These are phyloP conservation scores for Trigoniulus corallinus DNA, from an alignment of 1,140 invertebrate species.

Conservation along the genomic window DNA sequence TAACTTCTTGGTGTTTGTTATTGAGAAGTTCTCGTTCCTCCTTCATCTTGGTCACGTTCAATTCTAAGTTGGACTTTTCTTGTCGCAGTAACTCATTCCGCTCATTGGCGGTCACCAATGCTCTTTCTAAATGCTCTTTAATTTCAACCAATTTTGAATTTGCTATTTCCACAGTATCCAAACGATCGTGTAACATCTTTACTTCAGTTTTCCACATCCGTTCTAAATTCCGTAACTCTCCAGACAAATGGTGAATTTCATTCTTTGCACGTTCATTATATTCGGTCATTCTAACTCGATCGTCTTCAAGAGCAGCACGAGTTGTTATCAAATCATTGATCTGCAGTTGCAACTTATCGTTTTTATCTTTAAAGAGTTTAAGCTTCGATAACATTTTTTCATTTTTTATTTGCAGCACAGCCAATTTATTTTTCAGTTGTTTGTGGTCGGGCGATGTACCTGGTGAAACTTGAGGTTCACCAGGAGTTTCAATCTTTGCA, in stretches of 20 bases:
- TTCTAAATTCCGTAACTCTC: not conserved
- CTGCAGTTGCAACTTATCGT: constrained; percentile 19
- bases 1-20: not conserved
- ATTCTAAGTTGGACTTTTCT: constrained; percentile 4
- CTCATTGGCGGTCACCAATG: not conserved
- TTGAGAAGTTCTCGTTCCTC: not conserved
- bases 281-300: not conserved
- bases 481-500: not conserved
- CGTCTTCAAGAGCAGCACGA: not conserved
- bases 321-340: constrained; percentile 4
- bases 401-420: constrained; percentile 19
- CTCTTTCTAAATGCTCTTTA: not conserved
- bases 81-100: not conserved
- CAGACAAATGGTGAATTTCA: not conserved
- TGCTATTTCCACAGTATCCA: not conserved
- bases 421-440: constrained; percentile 14
- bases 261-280: not conserved
- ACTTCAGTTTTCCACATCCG: not conserved
- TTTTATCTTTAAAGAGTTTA: constrained; percentile 24
- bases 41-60: not conserved
- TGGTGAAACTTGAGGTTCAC: no score
- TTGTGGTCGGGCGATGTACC: not conserved
- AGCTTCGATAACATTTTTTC: constrained; percentile 24
- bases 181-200: not conserved
- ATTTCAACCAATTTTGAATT: not conserved